These are phyloP conservation scores for Myotis daubentonii DNA, from an alignment of 2,797 vertebrate genomes.

Conservation along the genomic window DNA sequence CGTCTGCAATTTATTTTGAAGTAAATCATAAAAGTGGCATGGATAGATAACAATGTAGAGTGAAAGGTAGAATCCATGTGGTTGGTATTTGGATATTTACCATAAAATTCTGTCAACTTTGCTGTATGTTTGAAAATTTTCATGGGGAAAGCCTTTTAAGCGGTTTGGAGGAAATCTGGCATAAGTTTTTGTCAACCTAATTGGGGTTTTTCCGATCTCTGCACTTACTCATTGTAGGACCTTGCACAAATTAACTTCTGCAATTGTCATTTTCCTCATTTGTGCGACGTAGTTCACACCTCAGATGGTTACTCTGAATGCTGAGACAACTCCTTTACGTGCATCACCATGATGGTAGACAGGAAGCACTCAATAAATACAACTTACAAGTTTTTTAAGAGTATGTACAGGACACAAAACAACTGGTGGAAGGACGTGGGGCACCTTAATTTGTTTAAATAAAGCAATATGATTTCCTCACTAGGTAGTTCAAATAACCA, in stretches of 20 bases:
- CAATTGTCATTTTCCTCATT: not conserved
- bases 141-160: not conserved
- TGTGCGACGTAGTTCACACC: not conserved
- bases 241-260: not conserved
- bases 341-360: not conserved
- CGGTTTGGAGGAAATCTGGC: conserved; percentile 3
- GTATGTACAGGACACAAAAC: conserved; percentile 1
- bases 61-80: not conserved
- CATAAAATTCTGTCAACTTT: conserved; percentile 24
- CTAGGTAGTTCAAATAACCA: conserved; percentile 21
- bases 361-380: conserved; percentile 33
- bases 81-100: conserved; percentile 15
- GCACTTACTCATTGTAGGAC: not conserved
- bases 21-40: conserved; percentile 13
- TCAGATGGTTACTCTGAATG: not conserved
- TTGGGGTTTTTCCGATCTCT: not conserved
- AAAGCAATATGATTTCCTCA: not conserved
- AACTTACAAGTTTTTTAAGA: not conserved
- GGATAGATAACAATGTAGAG: not conserved
- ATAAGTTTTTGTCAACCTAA: not conserved
- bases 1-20: conserved; percentile 27
- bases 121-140: conserved; percentile 13
- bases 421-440: not conserved
- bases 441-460: conserved; percentile 16
- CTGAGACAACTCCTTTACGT: not conserved